Conservation (phyloP, 2,113 vertebrate species). For the Conger conger region DNA sequence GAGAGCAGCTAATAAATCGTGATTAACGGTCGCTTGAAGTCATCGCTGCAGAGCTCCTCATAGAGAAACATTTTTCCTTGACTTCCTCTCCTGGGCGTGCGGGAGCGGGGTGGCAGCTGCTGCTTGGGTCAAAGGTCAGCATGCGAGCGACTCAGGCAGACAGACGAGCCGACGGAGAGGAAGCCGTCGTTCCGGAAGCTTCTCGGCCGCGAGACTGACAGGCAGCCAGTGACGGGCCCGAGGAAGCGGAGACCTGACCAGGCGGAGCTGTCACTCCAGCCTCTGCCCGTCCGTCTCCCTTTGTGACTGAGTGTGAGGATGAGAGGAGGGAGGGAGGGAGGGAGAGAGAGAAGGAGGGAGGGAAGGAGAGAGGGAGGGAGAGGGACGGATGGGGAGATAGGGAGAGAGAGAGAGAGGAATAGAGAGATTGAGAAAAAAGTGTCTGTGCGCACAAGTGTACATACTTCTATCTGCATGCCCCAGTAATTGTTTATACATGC, state of each 20-base stretch:
- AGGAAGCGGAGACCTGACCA: constrained; percentile 51
- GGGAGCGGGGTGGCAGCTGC: constrained; percentile 66
- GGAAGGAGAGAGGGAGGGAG: neutral
- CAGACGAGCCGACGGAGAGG: constrained; percentile 64
- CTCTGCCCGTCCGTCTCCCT: constrained; percentile 19
- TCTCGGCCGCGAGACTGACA: constrained; percentile 61
- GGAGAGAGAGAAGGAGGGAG: neutral
- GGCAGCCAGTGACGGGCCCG: constrained; percentile 47
- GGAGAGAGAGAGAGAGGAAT: neutral
- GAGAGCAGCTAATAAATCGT: constrained; percentile 61
- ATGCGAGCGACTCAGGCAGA: constrained; percentile 61
- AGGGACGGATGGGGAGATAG: neutral
- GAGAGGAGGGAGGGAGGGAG: neutral
- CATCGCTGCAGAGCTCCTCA: constrained; percentile 49
- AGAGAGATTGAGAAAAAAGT: neutral
- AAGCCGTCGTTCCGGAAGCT: constrained; percentile 65
- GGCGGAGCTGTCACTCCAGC: constrained; percentile 62
- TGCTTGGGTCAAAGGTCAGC: constrained; percentile 71
- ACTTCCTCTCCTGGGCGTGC: constrained; percentile 41
- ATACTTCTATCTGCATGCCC: neutral
- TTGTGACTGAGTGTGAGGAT: constrained; percentile 33
- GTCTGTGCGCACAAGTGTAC: neutral
- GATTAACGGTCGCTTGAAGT: constrained; percentile 61
- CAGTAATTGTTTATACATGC: neutral
- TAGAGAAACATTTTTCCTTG: constrained; percentile 31